Percentiles rank a stretch among this genome's conserved stretches.
These are phyloP conservation scores for Meteorus sp. DNA, from an alignment of 1,140 invertebrate species.

Conservation along the genomic window DNA sequence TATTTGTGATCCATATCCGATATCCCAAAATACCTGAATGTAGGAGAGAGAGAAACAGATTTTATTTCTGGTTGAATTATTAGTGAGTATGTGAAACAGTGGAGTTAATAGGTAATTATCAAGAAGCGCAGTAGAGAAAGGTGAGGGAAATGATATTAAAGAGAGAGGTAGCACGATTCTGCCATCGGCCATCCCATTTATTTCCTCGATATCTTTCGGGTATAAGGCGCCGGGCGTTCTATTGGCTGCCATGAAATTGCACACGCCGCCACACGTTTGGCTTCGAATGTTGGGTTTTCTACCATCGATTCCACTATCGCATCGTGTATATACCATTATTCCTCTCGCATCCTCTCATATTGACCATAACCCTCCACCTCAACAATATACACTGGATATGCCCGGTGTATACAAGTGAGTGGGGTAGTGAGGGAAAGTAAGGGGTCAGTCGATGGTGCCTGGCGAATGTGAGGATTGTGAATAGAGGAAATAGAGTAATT, in stretches of 20 bases:
- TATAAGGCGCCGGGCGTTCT: constrained; percentile 5
- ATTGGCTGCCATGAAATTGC: constrained; percentile 31
- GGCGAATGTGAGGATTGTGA: constrained; percentile 19
- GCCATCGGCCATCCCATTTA: constrained; percentile 47
- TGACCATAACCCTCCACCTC: no score
- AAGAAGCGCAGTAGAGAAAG: no score
- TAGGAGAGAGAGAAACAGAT: neutral
- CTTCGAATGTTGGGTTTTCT: constrained; percentile 38
- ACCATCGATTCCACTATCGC: constrained; percentile 43
- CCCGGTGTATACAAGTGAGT: neutral
- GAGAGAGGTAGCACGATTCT: constrained; percentile 47
- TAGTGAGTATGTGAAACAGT: constrained; percentile 33
- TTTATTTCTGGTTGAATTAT: neutral
- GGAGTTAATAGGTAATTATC: constrained; percentile 54
- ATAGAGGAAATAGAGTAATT: constrained; percentile 53
- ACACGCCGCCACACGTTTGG: constrained; percentile 22
- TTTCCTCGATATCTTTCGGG: constrained; percentile 52
- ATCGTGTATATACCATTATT: constrained; percentile 15
- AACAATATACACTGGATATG: neutral
- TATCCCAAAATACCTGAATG: no score
- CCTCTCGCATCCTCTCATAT: no score
- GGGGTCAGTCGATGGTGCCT: no score
- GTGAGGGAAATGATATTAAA: no score
- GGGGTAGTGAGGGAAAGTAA: no score
- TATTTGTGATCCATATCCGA: no score